These are phyloP conservation scores for Prunella fulvescens DNA, from an alignment of 2,113 vertebrate genomes.

Conservation along the genomic window DNA sequence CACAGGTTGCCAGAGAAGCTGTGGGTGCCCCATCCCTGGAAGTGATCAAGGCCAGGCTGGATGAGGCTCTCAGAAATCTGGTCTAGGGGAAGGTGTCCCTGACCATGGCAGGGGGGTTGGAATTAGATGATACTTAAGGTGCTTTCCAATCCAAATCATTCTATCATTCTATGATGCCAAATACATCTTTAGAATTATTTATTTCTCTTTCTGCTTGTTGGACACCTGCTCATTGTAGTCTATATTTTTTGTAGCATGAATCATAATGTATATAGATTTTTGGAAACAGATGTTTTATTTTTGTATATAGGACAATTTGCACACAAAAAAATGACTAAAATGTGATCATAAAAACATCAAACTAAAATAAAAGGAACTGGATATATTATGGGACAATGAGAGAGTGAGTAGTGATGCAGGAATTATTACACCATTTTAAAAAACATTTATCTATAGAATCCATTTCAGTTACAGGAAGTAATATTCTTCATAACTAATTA, in stretches of 20 bases:
- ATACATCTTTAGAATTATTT: background rate
- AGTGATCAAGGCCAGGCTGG: background rate
- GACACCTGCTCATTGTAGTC: background rate
- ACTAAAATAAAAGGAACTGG: background rate
- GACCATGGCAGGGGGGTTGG: background rate
- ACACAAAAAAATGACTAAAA: background rate
- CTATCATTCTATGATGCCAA: background rate
- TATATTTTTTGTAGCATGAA: background rate
- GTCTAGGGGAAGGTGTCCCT: background rate
- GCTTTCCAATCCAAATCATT: background rate
- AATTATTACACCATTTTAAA: background rate
- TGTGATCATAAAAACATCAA: background rate
- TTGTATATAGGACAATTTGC: background rate
- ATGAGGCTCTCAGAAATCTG: background rate
- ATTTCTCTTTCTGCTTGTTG: background rate
- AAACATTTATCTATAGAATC: background rate
- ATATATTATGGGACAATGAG: background rate
- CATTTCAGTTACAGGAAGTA: background rate
- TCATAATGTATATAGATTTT: background rate
- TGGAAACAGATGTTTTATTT: background rate
- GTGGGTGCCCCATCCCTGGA: background rate
- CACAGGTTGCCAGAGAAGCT: background rate
- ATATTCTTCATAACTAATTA: background rate
- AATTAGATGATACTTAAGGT: background rate
- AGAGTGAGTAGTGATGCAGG: background rate